These are phyloP conservation scores for Heliocidaris tuberculata DNA, from an alignment of 35 echinoderm and acorn worm species.

Conservation along the genomic window DNA sequence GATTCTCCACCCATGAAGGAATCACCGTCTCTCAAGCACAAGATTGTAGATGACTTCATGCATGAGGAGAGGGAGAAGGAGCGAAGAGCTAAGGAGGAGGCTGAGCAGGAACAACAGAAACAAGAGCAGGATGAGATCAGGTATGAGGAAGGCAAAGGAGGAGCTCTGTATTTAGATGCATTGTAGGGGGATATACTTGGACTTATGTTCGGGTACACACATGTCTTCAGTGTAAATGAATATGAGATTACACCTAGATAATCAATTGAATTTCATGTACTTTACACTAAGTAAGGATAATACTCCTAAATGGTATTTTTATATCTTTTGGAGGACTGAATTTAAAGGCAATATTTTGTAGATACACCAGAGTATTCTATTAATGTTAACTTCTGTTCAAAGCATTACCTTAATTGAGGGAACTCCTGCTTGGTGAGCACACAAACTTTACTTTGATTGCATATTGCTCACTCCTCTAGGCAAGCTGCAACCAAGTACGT, in stretches of 20 bases:
- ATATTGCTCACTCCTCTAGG: not conserved
- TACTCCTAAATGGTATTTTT: too few species aligned
- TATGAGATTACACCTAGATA: too few species aligned
- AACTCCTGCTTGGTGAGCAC: not conserved
- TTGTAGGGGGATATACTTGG: not conserved
- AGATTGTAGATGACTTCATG: slow-evolving; percentile 90
- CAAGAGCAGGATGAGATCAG: slow-evolving; percentile 67
- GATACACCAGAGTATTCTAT: not conserved
- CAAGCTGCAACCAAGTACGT: slow-evolving; percentile 85
- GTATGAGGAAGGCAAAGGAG: slow-evolving; percentile 25
- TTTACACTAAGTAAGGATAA: too few species aligned
- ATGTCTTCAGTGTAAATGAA: too few species aligned
- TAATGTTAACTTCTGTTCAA: not conserved
- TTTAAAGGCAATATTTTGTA: not conserved
- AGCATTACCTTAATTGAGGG: not conserved
- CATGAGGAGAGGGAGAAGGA: slow-evolving; percentile 72
- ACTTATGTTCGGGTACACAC: too few species aligned
- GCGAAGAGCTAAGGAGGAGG: slow-evolving; percentile 61
- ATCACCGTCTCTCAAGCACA: slow-evolving; percentile 92
- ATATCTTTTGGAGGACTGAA: too few species aligned
- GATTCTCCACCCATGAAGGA: slow-evolving; percentile 86
- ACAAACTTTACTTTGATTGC: not conserved
- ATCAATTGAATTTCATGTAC: too few species aligned
- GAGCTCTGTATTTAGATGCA: not conserved
- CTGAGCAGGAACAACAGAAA: slow-evolving; percentile 57